A percentile compares a stretch with the other conserved stretches of the same genome.
These are phyloP conservation scores for Solenopsis invicta DNA, from an alignment of 1,140 invertebrate genomes.

Conservation along the genomic window DNA sequence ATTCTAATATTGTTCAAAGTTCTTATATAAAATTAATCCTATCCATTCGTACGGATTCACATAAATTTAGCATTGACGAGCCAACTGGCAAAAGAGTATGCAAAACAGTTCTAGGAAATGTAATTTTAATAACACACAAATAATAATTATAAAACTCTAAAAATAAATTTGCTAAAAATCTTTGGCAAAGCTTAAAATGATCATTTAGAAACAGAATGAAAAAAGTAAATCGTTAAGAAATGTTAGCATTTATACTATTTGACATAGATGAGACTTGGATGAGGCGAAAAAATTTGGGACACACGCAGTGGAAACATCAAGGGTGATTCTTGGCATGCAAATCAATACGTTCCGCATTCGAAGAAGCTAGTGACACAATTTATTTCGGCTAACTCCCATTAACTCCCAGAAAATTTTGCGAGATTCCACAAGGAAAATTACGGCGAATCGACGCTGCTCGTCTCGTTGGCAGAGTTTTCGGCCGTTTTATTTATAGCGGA, in stretches of 20 bases:
- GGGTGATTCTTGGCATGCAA: conserved; percentile 52
- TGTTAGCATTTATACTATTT: neutral
- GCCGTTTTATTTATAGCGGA: conserved; percentile 85
- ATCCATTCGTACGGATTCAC: neutral
- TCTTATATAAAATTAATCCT: neutral
- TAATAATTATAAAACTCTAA: conserved; percentile 38
- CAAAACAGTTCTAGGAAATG: conserved; percentile 29
- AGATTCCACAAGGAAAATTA: conserved; percentile 74
- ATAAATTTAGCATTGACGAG: conserved; percentile 3
- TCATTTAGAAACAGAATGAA: neutral
- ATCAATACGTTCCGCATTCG: conserved; percentile 7
- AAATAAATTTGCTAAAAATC: neutral
- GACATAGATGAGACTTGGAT: neutral
- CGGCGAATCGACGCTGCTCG: conserved; percentile 76
- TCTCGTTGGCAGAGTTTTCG: conserved; percentile 80
- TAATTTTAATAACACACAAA: conserved; percentile 23
- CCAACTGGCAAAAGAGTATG: conserved; percentile 8
- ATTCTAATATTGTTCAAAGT: too few species aligned
- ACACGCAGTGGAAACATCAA: neutral
- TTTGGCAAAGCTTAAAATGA: neutral
- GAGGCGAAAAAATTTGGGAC: neutral
- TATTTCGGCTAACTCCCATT: conserved; percentile 11
- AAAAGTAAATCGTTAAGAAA: conserved; percentile 4
- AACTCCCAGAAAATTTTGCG: conserved; percentile 25
- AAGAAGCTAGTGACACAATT: neutral